These are phyloP conservation scores for Zeugodacus cucurbitae DNA, from an alignment of 1,140 invertebrate genomes.

Conservation along the genomic window DNA sequence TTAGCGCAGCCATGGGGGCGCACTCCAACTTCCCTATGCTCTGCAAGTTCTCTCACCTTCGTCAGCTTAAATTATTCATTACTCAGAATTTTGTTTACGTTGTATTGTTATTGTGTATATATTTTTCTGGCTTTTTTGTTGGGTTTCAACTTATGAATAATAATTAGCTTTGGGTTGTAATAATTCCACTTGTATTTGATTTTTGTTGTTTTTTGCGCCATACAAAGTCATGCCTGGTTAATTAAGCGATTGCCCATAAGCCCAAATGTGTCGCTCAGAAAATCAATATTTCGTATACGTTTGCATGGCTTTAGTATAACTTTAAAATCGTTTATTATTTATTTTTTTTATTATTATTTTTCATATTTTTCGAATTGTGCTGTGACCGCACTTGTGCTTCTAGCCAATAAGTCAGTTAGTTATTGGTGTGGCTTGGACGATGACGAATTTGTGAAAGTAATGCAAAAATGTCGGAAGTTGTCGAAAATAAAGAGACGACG, in stretches of 20 bases:
- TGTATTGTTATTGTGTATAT: background rate
- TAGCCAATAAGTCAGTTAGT: background rate
- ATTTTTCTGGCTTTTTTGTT: background rate
- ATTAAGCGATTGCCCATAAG: constrained; percentile 6
- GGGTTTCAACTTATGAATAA: constrained; percentile 1
- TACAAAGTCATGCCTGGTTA: constrained; percentile 4
- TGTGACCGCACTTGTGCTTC: background rate
- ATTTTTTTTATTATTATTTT: background rate
- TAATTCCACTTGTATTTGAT: background rate
- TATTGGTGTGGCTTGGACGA: constrained; percentile 16
- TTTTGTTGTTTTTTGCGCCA: constrained; percentile 12
- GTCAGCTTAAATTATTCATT: background rate
- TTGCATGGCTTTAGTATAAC: background rate
- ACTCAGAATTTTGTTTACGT: constrained; percentile 5
- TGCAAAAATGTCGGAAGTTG: constrained; percentile 33
- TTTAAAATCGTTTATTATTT: background rate
- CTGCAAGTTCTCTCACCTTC: background rate
- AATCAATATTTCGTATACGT: constrained; percentile 2
- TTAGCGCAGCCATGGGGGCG: background rate
- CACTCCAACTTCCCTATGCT: background rate
- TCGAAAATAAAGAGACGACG: background rate
- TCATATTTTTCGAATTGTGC: background rate
- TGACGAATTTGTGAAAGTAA: constrained; percentile 38
- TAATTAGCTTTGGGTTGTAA: constrained; percentile 7
- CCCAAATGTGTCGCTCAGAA: constrained; percentile 10